phyloP scores from a whole-genome alignment of 1,140 invertebrate species.

The Lepidurus apus region DNA sequence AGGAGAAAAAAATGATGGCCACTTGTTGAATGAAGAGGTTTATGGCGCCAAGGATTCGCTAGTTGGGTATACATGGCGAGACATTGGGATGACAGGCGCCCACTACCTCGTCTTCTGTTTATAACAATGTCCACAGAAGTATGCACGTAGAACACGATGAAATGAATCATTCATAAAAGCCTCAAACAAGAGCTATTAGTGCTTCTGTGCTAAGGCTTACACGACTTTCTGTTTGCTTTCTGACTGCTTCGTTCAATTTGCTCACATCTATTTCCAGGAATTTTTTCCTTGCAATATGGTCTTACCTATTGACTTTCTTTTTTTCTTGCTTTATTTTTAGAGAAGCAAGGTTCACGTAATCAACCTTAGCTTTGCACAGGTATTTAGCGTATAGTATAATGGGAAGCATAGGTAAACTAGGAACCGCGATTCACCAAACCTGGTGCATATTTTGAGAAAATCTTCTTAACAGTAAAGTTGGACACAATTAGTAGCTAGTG shows the following conservation, averaged over 20 bases:
- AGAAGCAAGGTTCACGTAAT: too few relatives aligned
- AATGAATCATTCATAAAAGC: slow-evolving; percentile 2
- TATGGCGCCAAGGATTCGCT: slow-evolving; percentile 16
- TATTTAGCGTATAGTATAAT: too few relatives aligned
- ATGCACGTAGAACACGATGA: not conserved
- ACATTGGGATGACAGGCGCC: slow-evolving; percentile 11
- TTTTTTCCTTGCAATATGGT: too few relatives aligned
- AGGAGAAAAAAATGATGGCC: not conserved
- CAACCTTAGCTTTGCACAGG: too few relatives aligned
- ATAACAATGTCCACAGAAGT: slow-evolving; percentile 18
- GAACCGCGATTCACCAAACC: too few relatives aligned
- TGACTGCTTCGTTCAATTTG: not conserved
- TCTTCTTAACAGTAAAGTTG: too few relatives aligned
- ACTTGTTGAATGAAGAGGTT: slow-evolving; percentile 4
- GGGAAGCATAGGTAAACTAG: too few relatives aligned
- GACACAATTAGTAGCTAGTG: too few relatives aligned
- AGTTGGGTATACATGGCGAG: slow-evolving; percentile 2
- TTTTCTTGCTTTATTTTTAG: too few relatives aligned
- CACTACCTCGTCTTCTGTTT: not conserved
- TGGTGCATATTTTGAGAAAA: too few relatives aligned
- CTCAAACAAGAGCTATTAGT: not conserved
- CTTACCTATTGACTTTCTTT: too few relatives aligned
- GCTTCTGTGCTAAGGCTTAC: slow-evolving; percentile 9
- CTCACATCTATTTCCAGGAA: not conserved
- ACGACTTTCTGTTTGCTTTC: not conserved